These are phyloP conservation scores for Lysandra coridon DNA, from an alignment of 2,888 invertebrate species.

Conservation along the genomic window DNA sequence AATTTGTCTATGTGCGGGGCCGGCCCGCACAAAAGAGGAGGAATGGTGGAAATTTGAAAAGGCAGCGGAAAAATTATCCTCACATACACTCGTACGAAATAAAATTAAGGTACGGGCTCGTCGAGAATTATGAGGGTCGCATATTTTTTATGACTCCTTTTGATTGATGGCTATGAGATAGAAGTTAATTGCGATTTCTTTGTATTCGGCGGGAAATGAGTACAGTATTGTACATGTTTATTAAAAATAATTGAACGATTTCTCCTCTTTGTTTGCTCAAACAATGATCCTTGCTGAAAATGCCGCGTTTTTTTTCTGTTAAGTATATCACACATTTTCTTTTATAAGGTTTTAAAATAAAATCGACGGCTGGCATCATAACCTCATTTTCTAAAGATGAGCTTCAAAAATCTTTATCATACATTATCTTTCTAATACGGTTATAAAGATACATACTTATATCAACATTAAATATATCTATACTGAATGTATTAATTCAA, in stretches of 20 bases:
- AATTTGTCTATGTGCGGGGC: constrained; percentile 35
- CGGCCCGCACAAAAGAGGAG: constrained; percentile 36
- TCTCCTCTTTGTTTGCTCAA: constrained; percentile 7
- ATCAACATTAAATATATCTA: no score
- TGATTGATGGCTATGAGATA: constrained; percentile 35
- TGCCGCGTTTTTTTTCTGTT: neutral
- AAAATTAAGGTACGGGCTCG: constrained; percentile 32
- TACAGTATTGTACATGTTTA: constrained; percentile 15
- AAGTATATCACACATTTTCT: neutral
- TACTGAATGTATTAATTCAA: no score
- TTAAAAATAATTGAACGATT: constrained; percentile 17
- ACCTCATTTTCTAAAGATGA: no score
- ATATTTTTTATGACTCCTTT: constrained; percentile 34
- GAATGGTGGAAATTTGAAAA: constrained; percentile 39
- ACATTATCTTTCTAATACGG: no score
- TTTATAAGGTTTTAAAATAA: neutral
- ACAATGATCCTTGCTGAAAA: neutral
- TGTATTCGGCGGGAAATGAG: constrained; percentile 1
- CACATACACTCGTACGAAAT: constrained; percentile 35
- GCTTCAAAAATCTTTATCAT: no score
- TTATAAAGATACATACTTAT: no score
- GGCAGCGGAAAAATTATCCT: constrained; percentile 40
- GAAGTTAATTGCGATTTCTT: constrained; percentile 29
- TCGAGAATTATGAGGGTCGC: constrained; percentile 33
- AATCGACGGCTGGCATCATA: neutral